A percentile compares a stretch with the other conserved stretches of the same genome.
phyloP scores from a whole-genome alignment of 2,797 vertebrate species.

The Neopelma chrysocephalum region DNA sequence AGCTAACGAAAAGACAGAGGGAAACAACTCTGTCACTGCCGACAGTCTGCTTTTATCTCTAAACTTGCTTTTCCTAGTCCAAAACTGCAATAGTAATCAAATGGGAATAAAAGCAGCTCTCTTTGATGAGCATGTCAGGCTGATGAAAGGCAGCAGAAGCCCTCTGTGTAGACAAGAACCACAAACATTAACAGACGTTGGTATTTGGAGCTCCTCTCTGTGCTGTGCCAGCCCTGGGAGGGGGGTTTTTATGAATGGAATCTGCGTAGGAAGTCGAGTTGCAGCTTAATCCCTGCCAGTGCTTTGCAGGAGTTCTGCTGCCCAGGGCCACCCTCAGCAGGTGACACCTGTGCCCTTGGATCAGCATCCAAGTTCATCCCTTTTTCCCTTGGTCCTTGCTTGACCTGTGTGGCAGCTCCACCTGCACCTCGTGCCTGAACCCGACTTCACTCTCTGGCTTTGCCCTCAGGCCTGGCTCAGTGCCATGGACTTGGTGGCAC shows the following conservation, averaged over 20 bases:
- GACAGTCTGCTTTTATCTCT: background rate
- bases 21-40: background rate
- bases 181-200: background rate
- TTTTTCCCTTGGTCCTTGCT: background rate
- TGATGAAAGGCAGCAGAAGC: constrained; percentile 16
- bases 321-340: background rate
- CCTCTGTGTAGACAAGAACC: background rate
- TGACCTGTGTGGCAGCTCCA: accelerated
- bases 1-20: background rate
- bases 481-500: background rate
- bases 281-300: background rate
- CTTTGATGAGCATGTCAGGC: background rate
- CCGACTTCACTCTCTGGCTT: background rate
- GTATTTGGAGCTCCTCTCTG: background rate
- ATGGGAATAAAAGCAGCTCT: background rate
- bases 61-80: background rate
- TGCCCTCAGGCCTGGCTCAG: background rate
- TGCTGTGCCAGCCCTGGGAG: background rate
- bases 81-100: background rate
- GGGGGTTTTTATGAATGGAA: background rate
- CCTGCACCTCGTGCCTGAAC: background rate
- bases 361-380: background rate
- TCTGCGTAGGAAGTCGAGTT: background rate
- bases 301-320: background rate
- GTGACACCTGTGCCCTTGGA: background rate